Conservation (phyloP, 1,140 invertebrate genomes). For the Tribolium madens region DNA sequence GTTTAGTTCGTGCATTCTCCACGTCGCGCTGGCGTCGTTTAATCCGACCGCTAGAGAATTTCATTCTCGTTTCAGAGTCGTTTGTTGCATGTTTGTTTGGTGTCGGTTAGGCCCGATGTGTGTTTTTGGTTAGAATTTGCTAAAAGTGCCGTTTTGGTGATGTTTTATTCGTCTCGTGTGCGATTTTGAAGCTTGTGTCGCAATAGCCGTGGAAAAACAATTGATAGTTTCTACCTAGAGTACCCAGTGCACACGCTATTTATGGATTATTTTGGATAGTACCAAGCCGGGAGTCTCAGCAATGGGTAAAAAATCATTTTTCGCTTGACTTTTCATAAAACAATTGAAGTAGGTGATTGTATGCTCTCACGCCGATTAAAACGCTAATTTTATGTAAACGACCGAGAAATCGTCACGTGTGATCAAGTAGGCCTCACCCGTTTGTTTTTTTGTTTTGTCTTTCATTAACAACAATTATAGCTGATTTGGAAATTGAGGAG, state of each 20-base stretch:
- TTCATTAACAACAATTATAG: conserved; percentile 5
- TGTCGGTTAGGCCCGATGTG: conserved; percentile 6
- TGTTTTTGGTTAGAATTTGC: conserved; percentile 25
- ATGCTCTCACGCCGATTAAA: background rate
- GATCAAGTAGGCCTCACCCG: conserved; percentile 3
- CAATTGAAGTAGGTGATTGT: background rate
- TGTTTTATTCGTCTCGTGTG: background rate
- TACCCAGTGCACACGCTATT: background rate
- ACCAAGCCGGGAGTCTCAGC: conserved; percentile 14
- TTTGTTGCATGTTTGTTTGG: background rate
- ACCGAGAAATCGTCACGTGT: conserved; percentile 6
- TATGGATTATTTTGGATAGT: conserved; percentile 43
- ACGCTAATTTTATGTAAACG: conserved; percentile 19
- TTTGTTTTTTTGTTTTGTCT: background rate
- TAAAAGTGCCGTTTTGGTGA: background rate
- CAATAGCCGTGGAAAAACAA: conserved; percentile 16
- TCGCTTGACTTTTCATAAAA: background rate
- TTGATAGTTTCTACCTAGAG: conserved; percentile 5
- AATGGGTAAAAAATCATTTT: conserved; percentile 1
- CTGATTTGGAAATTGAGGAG: conserved; percentile 32
- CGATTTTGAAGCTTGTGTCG: background rate
- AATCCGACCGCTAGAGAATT: conserved; percentile 27
- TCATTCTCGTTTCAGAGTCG: conserved; percentile 12
- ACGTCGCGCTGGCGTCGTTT: background rate
- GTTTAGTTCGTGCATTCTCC: conserved; percentile 4